Percentiles rank a stretch among this genome's conserved stretches.
phyloP scores from a whole-genome alignment of 2,797 vertebrate genomes.

The Sphenodon punctatus region DNA sequence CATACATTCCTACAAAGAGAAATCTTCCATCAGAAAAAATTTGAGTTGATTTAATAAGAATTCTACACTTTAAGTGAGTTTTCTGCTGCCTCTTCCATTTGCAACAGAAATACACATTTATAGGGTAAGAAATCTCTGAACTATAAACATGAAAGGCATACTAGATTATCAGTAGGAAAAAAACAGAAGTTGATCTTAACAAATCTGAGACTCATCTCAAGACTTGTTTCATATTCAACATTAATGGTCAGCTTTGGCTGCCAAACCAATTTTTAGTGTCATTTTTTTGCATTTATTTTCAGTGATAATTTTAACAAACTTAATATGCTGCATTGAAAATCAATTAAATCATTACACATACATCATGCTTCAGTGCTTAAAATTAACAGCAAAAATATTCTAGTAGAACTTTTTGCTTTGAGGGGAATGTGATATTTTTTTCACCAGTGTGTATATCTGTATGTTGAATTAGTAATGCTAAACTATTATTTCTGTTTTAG shows the following conservation, averaged over 20 bases:
- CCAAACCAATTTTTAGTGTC: neutral
- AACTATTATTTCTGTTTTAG: neutral
- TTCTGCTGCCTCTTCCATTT: neutral
- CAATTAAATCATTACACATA: neutral
- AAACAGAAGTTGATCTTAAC: neutral
- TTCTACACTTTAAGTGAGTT: neutral
- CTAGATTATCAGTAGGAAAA: neutral
- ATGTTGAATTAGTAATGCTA: neutral
- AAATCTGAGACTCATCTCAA: neutral
- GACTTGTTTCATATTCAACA: neutral
- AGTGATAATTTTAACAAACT: neutral
- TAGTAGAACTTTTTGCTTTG: neutral
- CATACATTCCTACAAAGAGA: neutral
- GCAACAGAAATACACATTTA: neutral
- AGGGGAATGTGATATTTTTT: accelerated
- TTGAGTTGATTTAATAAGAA: neutral
- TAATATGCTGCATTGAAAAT: neutral
- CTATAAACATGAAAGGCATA: neutral
- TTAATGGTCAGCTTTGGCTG: neutral
- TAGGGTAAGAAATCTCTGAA: neutral
- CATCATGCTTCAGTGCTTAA: neutral
- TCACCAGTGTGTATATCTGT: neutral
- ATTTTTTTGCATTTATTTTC: neutral
- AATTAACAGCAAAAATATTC: conserved; percentile 1
- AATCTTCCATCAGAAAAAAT: neutral